Evolutionary conservation across 2,888 invertebrate species (phyloP).

Genomic region (Seladonia tumulorum): DNA sequence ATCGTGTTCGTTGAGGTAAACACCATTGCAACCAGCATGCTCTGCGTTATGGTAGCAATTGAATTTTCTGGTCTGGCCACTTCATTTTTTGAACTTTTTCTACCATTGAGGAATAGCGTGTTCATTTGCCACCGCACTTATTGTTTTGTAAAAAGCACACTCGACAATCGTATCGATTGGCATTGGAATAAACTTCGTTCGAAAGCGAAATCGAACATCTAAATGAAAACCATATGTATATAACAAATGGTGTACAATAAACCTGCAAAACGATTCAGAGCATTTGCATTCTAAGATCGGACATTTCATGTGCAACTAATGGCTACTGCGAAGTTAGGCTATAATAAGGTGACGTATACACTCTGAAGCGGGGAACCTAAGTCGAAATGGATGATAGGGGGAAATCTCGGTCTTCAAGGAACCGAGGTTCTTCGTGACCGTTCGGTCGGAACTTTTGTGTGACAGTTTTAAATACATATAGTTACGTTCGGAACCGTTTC

Average conservation of each 20-base stretch:
- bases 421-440: neutral
- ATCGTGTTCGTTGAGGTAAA: too few species aligned
- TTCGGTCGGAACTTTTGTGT: neutral
- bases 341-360: neutral
- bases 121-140: neutral
- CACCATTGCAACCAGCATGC: neutral
- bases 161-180: neutral
- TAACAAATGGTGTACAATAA: neutral
- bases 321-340: neutral
- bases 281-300: neutral
- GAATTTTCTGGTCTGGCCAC: neutral
- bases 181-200: neutral
- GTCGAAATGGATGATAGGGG: neutral
- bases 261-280: neutral
- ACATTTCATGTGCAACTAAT: neutral
- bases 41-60: neutral
- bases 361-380: neutral
- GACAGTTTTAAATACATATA: neutral
- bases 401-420: neutral
- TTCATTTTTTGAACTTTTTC: neutral
- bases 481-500: neutral
- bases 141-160: neutral
- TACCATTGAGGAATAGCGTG: neutral
- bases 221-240: neutral
- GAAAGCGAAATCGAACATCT: neutral